Evolutionary conservation across 2,888 invertebrate genomes (phyloP).

Genomic region (Euproctis similis): DNA sequence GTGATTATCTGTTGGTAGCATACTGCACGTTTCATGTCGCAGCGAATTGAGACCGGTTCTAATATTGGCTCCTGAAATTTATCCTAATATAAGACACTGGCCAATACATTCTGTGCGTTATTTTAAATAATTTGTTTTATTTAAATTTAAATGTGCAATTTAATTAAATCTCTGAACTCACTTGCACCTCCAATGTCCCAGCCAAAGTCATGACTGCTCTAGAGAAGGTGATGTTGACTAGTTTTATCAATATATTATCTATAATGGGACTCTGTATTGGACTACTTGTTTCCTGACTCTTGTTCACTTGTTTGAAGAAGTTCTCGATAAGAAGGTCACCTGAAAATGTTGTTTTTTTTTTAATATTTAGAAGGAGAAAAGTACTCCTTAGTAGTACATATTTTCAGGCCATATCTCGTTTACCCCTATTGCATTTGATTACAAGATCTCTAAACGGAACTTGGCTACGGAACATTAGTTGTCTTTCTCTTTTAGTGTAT

Average conservation of each 20-base stretch:
- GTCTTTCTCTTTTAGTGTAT: too few relatives aligned
- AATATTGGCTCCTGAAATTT: constrained; percentile 79
- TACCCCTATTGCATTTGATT: too few relatives aligned
- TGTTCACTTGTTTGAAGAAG: constrained; percentile 79
- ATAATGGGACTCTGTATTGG: constrained; percentile 70
- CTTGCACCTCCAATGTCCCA: constrained; percentile 83
- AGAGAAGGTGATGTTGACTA: constrained; percentile 80
- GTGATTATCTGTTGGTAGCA: constrained; percentile 40
- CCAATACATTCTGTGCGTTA: too few relatives aligned
- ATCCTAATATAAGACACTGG: too few relatives aligned
- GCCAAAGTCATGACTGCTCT: constrained; percentile 84
- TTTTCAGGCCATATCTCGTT: too few relatives aligned
- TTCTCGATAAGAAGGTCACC: constrained; percentile 87
- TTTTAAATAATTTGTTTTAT: too few relatives aligned
- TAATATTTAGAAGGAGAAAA: too few relatives aligned
- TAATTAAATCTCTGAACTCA: too few relatives aligned
- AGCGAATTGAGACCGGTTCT: constrained; percentile 81
- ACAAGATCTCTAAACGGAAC: too few relatives aligned
- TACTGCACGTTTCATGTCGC: constrained; percentile 80
- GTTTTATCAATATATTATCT: constrained; percentile 82
- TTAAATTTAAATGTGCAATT: too few relatives aligned
- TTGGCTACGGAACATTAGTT: too few relatives aligned
- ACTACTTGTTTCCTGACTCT: constrained; percentile 39
- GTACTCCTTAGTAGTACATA: too few relatives aligned
- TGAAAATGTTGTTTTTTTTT: constrained; percentile 35